A percentile compares a stretch with the other conserved stretches of the same genome.
These are phyloP conservation scores for Bombylius major DNA, from an alignment of 2,888 invertebrate genomes.

Conservation along the genomic window DNA sequence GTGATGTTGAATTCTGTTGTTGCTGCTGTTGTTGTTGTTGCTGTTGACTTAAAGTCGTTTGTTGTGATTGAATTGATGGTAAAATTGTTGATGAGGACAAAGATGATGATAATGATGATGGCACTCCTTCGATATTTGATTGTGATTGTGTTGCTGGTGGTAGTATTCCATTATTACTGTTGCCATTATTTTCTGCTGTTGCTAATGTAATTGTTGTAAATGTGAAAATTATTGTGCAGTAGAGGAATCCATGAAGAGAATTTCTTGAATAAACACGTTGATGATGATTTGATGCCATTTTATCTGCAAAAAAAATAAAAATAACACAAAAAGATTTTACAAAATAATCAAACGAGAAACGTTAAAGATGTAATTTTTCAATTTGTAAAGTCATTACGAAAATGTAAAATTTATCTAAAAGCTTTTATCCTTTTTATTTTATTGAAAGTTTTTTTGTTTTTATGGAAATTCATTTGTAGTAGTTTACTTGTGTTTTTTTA, in stretches of 20 bases:
- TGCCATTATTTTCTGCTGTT: background rate
- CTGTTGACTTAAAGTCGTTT: background rate
- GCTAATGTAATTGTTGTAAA: background rate
- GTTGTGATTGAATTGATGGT: background rate
- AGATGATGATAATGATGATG: background rate
- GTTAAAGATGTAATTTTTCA: too few species aligned
- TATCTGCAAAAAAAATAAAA: too few species aligned
- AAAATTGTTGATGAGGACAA: background rate
- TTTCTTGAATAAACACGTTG: background rate
- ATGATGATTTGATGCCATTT: background rate
- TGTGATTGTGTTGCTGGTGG: background rate
- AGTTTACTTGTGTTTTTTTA: too few species aligned
- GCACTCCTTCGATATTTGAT: background rate
- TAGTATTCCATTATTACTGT: background rate
- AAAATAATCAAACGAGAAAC: too few species aligned
- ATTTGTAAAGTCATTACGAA: too few species aligned
- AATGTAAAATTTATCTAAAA: too few species aligned
- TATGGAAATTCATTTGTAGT: too few species aligned
- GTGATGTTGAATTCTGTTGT: conserved; percentile 7
- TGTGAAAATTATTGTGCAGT: background rate
- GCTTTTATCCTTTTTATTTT: too few species aligned
- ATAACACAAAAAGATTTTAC: too few species aligned
- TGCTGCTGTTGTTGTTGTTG: conserved; percentile 13
- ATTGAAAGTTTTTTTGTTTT: too few species aligned
- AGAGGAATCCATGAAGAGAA: background rate